Base-by-base conservation (phyloP, 1,140 invertebrate genomes). In the Dryas iulia region DNA sequence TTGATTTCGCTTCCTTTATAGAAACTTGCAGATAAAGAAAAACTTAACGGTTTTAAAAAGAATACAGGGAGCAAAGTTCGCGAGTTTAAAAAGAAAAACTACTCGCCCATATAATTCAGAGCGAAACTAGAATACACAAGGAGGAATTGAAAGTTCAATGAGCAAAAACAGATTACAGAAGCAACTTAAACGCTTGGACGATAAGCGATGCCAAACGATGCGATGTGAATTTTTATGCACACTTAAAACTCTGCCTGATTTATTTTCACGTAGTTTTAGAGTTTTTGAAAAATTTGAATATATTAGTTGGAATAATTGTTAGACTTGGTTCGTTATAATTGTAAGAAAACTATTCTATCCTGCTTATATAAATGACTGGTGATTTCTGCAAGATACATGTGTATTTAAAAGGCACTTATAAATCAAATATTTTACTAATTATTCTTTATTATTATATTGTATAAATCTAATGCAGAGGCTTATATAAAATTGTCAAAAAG, bases 1-100 rank as follows among this genome's bases (percentile, higher is more conserved):
- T 60, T 66, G 69, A 66, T 62, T 66, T 66, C 69, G 47, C 52
- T 65, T 56, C 60, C 62, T 70, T 66, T 66, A 66, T 66, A 66
- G 65, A 69, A 72, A 72, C 57, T 73, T 53, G 52, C 28, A 72
- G 63, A 73, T 72, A 64, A 72, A 67, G 60, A 56, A 65, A 65
- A 72, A 72, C 71, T 71, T 71, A 58, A 62, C 66, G 52, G 62
- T 69, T 72, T 65, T 68, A 72, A 73, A 72, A 69, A 68, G 60
- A 68, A 71, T 63, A 71, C 63, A 73, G 47, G 25, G 35, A 64
- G 60, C 23, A 59, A 59, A 72, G 60, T 72, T 68, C 47, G 59
- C 11, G 30, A 72, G 70, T 64, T 67, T 72, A 63, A 63, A 69
- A 71, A 64, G 60, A 58, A 71, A 60, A 71, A 65, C 63, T 71